Evolutionary conservation across 2,888 invertebrate genomes (phyloP), one percentile per base, ranked within the genome.

Genomic region (Dichetophora obliterata): DNA sequence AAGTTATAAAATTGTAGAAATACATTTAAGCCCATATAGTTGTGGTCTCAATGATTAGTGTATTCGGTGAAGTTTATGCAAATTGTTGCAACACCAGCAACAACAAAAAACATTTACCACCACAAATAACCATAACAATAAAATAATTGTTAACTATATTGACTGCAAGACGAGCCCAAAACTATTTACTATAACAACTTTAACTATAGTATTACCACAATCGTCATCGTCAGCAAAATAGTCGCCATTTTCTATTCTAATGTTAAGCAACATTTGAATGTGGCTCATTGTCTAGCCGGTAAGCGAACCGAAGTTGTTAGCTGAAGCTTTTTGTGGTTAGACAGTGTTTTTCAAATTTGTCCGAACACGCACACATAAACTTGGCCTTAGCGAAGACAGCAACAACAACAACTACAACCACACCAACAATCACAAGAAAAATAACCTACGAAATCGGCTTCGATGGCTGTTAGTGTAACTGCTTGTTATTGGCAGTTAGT

Each of bases 51-150:
- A 66, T 19, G 37, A 66, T 34, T 31, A 31, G n/a, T 22, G 43
- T 37, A 9, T 43, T 43, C 14, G 43, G 43, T 43, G 37, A 9
- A 66, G 19, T 11, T 11, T 24, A 9, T 59, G 57, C 43, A 43
- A 37, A 37, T 6, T 34, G 22, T 43, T 43, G 66, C 57, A 22
- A 14, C 24, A 19, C 8, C 19, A 54, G 9, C 65, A 37, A 34
- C 66, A 11, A n/a, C n/a, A n/a, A n/a, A n/a, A n/a, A n/a, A n/a
- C n/a, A n/a, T n/a, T n/a, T n/a, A n/a, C n/a, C n/a, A 66, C 66
- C 66, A 37, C 43, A 65, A 66, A 31, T 19, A 66, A 66, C 66
- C 43, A 37, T 37, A 65, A 66, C 66, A 66, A 66, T 66, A 66
- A 65, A 66, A 66, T 37, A 22, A 66, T 66, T 66, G 66, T 59